Evolutionary conservation across 2,888 invertebrate species (phyloP).

Genomic region (Xestia sexstrigata): DNA sequence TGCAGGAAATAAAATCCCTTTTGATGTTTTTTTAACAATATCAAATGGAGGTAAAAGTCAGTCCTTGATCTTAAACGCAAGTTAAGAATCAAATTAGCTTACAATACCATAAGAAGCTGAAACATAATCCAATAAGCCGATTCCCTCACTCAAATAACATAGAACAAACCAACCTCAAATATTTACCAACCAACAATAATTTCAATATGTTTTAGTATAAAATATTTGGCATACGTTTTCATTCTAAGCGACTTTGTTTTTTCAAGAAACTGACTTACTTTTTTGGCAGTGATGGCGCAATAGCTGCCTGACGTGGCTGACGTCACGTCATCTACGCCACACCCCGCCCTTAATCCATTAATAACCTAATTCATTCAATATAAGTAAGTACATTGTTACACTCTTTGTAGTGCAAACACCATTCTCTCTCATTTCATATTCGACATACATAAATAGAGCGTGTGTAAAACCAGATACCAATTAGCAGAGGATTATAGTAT

Average conservation of each 20-base stretch:
- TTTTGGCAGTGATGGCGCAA: conserved; percentile 66
- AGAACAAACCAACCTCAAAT: conserved; percentile 22
- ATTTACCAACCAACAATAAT: conserved; percentile 33
- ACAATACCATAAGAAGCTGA: background rate
- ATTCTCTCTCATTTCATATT: background rate
- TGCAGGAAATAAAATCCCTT: background rate
- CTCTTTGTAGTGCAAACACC: background rate
- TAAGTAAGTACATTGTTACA: conserved; percentile 20
- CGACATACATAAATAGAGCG: background rate
- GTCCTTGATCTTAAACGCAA: background rate
- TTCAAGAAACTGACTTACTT: conserved; percentile 65
- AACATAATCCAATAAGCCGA: conserved; percentile 23
- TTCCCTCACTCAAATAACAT: conserved; percentile 22
- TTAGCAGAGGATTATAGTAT: conserved; percentile 16
- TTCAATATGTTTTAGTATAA: conserved; percentile 44
- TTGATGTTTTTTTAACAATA: conserved; percentile 9
- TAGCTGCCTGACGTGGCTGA: conserved; percentile 69
- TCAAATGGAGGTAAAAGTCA: background rate
- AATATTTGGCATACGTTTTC: conserved; percentile 47
- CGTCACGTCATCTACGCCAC: conserved; percentile 73
- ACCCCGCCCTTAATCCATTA: conserved; percentile 61
- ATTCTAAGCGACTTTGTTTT: conserved; percentile 54
- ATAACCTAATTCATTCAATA: conserved; percentile 64
- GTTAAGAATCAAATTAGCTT: conserved; percentile 7
- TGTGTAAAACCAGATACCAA: background rate